Conservation (phyloP, 2,113 vertebrate species). For the Caranx melampygus region DNA sequence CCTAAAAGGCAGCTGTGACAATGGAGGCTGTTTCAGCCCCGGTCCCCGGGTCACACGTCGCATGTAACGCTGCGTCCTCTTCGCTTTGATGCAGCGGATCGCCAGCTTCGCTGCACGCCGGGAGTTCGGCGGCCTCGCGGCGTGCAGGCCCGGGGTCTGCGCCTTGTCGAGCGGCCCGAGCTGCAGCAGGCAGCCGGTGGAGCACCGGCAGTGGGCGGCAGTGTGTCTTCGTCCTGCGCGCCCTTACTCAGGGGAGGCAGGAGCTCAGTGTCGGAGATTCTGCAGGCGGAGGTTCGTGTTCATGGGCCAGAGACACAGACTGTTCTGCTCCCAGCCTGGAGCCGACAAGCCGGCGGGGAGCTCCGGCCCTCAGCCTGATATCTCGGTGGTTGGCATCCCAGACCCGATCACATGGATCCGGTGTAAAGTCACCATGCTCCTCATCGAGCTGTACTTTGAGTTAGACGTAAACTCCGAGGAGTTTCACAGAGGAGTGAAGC, state of each 20-base stretch:
- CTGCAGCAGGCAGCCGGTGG: neutral
- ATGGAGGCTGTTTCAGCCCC: neutral
- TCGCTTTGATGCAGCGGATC: constrained; percentile 62
- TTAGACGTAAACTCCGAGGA: constrained; percentile 58
- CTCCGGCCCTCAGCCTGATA: neutral
- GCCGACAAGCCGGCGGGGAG: constrained; percentile 6
- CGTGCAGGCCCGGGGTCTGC: constrained; percentile 6
- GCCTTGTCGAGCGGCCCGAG: constrained; percentile 19
- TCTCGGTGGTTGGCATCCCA: constrained; percentile 70
- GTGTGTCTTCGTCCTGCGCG: neutral
- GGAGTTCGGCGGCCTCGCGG: constrained; percentile 49
- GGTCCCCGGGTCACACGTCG: neutral
- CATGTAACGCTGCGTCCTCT: neutral
- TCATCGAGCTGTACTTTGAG: constrained; percentile 62
- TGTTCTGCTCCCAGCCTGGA: constrained; percentile 47
- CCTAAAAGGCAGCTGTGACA: neutral
- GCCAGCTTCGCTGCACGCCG: constrained; percentile 38
- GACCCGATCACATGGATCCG: constrained; percentile 76
- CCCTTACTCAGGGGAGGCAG: neutral
- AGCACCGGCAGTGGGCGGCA: neutral
- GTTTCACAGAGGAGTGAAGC: constrained; percentile 73
- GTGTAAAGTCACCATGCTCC: constrained; percentile 52
- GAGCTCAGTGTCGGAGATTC: neutral
- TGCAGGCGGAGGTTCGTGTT: constrained; percentile 28
- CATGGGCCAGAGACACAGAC: constrained; percentile 43